Evolutionary conservation across 2,113 vertebrate genomes (phyloP).

Genomic region (Acrocephalus arundinaceus): DNA sequence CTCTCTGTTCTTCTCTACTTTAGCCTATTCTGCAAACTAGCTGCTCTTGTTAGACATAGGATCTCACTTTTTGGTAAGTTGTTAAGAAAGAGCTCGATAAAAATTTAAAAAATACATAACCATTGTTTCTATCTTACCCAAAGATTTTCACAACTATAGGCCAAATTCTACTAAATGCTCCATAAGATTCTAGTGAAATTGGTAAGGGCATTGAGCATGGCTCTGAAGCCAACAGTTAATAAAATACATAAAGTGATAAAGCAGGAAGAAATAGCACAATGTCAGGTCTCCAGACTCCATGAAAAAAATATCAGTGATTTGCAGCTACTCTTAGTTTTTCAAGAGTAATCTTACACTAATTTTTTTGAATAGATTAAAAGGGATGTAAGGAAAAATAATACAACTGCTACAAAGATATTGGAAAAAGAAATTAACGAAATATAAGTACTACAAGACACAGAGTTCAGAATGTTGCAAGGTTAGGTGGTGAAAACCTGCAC

Average conservation of each 20-base stretch:
- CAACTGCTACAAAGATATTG: neutral
- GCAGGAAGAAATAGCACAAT: neutral
- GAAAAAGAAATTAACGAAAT: neutral
- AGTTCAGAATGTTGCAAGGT: neutral
- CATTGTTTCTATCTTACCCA: neutral
- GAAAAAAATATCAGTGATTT: neutral
- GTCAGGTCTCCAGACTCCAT: neutral
- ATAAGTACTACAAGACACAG: neutral
- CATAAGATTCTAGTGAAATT: neutral
- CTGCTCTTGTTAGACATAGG: conserved; percentile 98
- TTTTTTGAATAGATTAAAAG: neutral
- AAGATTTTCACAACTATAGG: neutral
- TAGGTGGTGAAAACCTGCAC: neutral
- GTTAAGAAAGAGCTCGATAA: neutral
- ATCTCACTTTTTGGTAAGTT: conserved; percentile 99
- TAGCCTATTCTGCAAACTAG: conserved; percentile 99
- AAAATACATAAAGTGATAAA: neutral
- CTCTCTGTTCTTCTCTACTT: conserved; percentile 70
- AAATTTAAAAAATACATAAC: neutral
- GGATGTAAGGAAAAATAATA: neutral
- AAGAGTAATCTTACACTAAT: neutral
- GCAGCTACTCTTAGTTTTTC: neutral
- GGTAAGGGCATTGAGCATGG: neutral
- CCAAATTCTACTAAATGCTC: neutral
- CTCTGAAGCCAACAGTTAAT: neutral